Conservation (phyloP, 37 sponge, comb jelly and placozoan species). For the Hexactinellida sp. region DNA sequence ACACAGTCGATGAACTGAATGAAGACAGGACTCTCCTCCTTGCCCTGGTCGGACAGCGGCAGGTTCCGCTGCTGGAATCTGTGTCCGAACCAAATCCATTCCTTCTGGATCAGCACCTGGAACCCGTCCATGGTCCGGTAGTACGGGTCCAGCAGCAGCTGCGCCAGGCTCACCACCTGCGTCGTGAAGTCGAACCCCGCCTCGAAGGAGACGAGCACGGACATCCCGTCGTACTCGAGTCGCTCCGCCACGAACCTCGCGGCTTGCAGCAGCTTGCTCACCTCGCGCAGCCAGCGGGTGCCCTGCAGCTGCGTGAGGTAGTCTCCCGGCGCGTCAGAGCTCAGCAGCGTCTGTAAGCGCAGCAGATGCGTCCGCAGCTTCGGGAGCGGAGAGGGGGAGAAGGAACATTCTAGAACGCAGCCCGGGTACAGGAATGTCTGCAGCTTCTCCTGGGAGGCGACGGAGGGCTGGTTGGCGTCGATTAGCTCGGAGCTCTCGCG, state of each 20-base stretch:
- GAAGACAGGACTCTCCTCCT: slow-evolving; percentile 61
- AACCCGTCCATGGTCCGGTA: slow-evolving; percentile 89
- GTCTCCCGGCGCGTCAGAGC: slow-evolving; percentile 31
- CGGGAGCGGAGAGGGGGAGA: neutral
- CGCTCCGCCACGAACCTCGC: slow-evolving; percentile 25
- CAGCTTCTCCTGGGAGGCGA: neutral
- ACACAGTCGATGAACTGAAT: slow-evolving; percentile 87
- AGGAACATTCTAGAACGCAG: neutral
- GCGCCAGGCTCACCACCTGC: slow-evolving; percentile 77
- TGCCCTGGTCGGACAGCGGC: neutral
- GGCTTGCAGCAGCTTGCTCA: slow-evolving; percentile 44
- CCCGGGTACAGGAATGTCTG: neutral
- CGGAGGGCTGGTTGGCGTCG: neutral
- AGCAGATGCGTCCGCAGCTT: neutral
- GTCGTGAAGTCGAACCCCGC: slow-evolving; percentile 76
- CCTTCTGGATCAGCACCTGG: slow-evolving; percentile 85
- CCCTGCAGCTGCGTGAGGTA: slow-evolving; percentile 50
- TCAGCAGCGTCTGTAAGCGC: neutral
- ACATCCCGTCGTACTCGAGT: slow-evolving; percentile 22
- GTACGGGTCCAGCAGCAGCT: slow-evolving; percentile 74
- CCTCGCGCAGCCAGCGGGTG: slow-evolving; percentile 51
- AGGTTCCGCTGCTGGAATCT: slow-evolving; percentile 46
- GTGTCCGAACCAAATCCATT: slow-evolving; percentile 84
- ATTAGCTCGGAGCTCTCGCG: neutral
- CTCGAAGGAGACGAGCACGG: slow-evolving; percentile 67